These are phyloP conservation scores for Pygoscelis adeliae DNA, from an alignment of 2,113 vertebrate species.

Conservation along the genomic window DNA sequence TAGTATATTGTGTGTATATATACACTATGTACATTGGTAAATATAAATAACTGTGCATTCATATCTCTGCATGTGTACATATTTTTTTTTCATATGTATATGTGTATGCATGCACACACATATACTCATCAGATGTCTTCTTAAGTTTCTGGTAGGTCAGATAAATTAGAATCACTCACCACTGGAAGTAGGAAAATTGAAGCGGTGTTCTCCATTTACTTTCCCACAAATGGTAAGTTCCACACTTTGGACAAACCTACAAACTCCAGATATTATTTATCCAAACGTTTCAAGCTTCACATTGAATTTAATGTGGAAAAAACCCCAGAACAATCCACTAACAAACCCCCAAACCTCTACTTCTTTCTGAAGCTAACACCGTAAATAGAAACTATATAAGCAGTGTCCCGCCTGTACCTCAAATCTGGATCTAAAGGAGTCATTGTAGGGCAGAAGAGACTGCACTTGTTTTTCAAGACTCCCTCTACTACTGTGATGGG, in stretches of 20 bases:
- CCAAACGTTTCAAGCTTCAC: neutral
- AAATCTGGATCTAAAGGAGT: neutral
- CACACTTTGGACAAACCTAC: neutral
- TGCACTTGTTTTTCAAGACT: neutral
- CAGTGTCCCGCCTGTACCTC: neutral
- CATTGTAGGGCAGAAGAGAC: neutral
- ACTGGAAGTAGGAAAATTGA: neutral
- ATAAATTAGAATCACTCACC: neutral
- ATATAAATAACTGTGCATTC: neutral
- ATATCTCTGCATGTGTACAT: neutral
- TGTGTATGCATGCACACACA: neutral
- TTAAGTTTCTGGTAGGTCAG: neutral
- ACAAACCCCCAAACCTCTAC: neutral
- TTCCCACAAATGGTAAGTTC: neutral
- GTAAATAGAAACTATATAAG: neutral
- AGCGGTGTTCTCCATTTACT: neutral
- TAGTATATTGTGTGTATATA: neutral
- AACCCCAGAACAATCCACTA: neutral
- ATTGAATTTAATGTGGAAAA: neutral
- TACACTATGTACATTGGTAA: neutral
- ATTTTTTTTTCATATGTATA: neutral
- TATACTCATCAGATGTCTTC: neutral
- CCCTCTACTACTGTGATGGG: neutral
- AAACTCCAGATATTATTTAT: neutral
- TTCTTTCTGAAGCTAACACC: neutral